These are phyloP conservation scores for Cryptocephalus primarius DNA, from an alignment of 2,888 invertebrate genomes.

Conservation along the genomic window DNA sequence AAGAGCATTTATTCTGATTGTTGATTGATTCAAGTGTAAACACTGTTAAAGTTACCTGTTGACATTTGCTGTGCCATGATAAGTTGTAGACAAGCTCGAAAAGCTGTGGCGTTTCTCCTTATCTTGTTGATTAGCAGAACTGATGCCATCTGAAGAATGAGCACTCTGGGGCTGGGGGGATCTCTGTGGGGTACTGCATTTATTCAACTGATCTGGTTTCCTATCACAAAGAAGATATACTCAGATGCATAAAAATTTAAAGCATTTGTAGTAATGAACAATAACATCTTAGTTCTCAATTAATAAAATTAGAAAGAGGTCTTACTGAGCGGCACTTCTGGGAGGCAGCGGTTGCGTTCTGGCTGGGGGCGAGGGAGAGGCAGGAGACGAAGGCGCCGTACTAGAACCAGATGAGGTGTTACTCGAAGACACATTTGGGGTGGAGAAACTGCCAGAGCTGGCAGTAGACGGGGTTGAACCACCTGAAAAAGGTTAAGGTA, in stretches of 20 bases:
- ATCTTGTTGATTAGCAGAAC: conserved; percentile 12
- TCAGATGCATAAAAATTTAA: too few species aligned
- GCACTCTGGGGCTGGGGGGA: conserved; percentile 13
- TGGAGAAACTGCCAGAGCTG: conserved; percentile 59
- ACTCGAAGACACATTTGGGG: conserved; percentile 56
- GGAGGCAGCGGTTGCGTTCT: conserved; percentile 22
- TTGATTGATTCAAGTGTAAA: too few species aligned
- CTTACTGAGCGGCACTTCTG: conserved; percentile 15
- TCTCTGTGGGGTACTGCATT: conserved; percentile 14
- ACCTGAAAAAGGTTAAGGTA: conserved; percentile 29
- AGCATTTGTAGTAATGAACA: too few species aligned
- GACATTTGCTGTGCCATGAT: conserved; percentile 26
- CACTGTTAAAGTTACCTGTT: not conserved
- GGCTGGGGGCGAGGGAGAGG: conserved; percentile 43
- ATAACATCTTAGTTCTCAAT: too few species aligned
- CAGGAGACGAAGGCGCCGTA: conserved; percentile 60
- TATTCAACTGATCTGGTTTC: conserved; percentile 21
- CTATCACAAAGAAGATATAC: conserved; percentile 10
- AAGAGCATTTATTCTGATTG: too few species aligned
- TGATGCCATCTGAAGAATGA: conserved; percentile 14
- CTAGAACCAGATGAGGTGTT: conserved; percentile 53
- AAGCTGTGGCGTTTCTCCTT: conserved; percentile 50
- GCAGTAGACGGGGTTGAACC: conserved; percentile 35
- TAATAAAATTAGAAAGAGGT: not conserved
- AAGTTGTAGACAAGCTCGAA: conserved; percentile 38